phyloP scores from a whole-genome alignment of 2,797 vertebrate genomes.

The Galago senegalensis region DNA sequence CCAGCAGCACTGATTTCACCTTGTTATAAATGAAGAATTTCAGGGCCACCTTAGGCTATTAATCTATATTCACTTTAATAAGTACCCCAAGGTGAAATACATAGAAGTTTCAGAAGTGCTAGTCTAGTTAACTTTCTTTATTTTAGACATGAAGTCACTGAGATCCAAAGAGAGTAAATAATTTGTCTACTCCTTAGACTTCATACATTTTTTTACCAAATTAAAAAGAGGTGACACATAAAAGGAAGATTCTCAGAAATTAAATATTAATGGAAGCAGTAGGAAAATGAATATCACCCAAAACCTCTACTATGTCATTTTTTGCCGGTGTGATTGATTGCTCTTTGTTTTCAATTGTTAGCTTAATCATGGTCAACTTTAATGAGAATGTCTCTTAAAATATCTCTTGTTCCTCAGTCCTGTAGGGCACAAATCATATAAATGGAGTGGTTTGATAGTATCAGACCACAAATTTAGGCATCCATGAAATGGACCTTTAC shows the following conservation, averaged over 20 bases:
- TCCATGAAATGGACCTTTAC: conserved; percentile 44
- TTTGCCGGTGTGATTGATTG: conserved; percentile 40
- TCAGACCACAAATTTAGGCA: conserved; percentile 20
- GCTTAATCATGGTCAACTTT: conserved; percentile 56
- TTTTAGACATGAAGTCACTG: neutral
- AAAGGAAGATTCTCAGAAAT: conserved; percentile 35
- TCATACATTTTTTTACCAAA: conserved; percentile 36
- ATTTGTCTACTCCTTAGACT: conserved; percentile 31
- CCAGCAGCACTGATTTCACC: neutral
- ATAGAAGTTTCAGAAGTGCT: neutral
- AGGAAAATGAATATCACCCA: conserved; percentile 42
- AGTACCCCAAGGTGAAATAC: neutral
- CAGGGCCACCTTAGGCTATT: neutral
- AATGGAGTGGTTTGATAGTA: neutral
- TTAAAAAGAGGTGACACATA: conserved; percentile 14
- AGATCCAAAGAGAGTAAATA: conserved; percentile 41
- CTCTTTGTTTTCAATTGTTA: conserved; percentile 55
- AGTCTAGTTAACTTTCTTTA: conserved; percentile 23
- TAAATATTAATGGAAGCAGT: conserved; percentile 26
- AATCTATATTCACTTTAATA: conserved; percentile 52
- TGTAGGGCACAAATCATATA: neutral
- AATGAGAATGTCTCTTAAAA: conserved; percentile 38
- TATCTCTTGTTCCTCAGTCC: conserved; percentile 17
- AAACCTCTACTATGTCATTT: conserved; percentile 20
- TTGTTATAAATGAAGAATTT: conserved; percentile 8